phyloP scores from a whole-genome alignment of 2,888 invertebrate species.

The Criorhina ranunculi region DNA sequence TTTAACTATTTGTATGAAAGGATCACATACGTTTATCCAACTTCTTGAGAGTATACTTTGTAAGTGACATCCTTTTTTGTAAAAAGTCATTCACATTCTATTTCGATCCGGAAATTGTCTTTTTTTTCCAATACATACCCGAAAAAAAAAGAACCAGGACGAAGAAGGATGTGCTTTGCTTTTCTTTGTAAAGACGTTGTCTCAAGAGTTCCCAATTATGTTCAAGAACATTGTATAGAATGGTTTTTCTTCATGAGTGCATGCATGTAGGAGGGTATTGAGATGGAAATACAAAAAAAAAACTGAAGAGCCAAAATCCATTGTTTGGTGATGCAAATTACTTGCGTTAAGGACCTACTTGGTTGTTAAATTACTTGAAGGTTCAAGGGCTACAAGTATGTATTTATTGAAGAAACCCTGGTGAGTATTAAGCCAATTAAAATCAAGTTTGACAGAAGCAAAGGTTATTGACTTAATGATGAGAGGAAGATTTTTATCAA shows the following conservation, averaged over 20 bases:
- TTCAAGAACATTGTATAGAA: slow-evolving; percentile 13
- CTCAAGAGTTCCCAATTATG: slow-evolving; percentile 43
- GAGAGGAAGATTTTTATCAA: too few relatives aligned
- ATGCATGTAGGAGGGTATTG: neutral
- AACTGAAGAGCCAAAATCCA: neutral
- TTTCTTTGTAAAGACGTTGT: slow-evolving; percentile 5
- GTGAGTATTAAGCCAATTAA: too few relatives aligned
- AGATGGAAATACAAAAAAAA: neutral
- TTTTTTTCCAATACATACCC: slow-evolving; percentile 32
- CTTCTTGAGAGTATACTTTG: slow-evolving; percentile 38
- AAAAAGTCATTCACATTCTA: slow-evolving; percentile 46
- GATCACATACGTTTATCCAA: neutral
- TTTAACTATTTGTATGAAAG: slow-evolving; percentile 5
- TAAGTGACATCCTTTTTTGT: slow-evolving; percentile 23
- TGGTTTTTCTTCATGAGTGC: neutral
- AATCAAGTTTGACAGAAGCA: too few relatives aligned
- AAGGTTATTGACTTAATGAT: too few relatives aligned
- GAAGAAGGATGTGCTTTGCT: slow-evolving; percentile 3
- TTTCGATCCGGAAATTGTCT: slow-evolving; percentile 53
- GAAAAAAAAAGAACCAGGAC: neutral
- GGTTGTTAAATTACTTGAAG: neutral
- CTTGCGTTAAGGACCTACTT: neutral
- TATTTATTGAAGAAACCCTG: too few relatives aligned
- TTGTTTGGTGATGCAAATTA: slow-evolving; percentile 5
- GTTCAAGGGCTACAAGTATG: too few relatives aligned